Percentiles rank a stretch among this genome's conserved stretches.
Conservation (phyloP, 2,113 vertebrate genomes). For the Meleagris gallopavo region DNA sequence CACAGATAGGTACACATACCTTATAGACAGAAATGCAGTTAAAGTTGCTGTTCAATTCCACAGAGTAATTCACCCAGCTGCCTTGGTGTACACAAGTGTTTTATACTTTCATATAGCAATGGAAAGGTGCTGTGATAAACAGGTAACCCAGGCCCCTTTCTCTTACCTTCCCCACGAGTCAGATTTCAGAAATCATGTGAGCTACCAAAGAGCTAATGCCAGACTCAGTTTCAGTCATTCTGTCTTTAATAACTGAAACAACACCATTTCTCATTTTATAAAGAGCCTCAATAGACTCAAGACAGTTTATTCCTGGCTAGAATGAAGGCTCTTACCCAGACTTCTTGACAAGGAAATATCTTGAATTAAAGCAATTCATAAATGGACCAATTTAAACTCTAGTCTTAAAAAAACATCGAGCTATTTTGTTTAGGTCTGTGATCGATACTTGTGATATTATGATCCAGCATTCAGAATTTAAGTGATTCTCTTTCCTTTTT, state of each 20-base stretch:
- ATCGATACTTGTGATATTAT: background rate
- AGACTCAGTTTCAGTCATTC: background rate
- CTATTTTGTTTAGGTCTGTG: background rate
- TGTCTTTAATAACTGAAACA: background rate
- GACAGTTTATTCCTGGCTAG: background rate
- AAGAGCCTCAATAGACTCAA: constrained; percentile 4
- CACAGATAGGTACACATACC: background rate
- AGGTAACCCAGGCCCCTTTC: background rate
- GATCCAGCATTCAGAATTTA: background rate
- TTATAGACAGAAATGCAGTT: background rate
- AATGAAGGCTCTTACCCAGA: background rate
- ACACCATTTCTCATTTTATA: background rate
- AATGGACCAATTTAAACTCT: background rate
- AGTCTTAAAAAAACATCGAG: background rate
- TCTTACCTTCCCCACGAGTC: background rate
- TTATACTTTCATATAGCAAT: background rate
- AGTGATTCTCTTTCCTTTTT: background rate
- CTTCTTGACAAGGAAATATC: background rate
- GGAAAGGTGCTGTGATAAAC: background rate
- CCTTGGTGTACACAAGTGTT: background rate
- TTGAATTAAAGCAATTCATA: background rate
- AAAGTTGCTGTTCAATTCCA: background rate
- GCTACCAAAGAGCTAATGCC: background rate
- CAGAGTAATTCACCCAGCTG: background rate
- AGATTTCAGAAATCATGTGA: background rate